Percentiles rank a stretch among this genome's conserved stretches.
phyloP scores from a whole-genome alignment of 2,888 invertebrate genomes.

The Tortricodes alternella region DNA sequence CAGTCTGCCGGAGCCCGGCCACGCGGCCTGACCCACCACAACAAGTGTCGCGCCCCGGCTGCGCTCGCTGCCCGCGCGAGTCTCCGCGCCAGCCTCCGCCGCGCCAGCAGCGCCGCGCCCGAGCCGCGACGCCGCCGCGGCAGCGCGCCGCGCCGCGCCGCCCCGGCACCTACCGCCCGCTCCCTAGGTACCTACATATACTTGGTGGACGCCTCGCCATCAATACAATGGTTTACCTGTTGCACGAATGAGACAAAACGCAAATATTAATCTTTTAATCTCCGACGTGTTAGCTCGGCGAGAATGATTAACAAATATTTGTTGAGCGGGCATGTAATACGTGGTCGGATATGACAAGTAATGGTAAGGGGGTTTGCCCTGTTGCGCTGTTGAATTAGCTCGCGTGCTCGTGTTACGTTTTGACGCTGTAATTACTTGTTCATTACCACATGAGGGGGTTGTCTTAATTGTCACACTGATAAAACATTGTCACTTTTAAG shows the following conservation, averaged over 20 bases:
- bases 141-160: slow-evolving; percentile 24
- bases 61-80: slow-evolving; percentile 57
- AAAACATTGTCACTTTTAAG: background rate
- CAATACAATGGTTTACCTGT: slow-evolving; percentile 61
- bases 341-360: slow-evolving; percentile 4
- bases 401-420: slow-evolving; percentile 20
- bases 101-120: slow-evolving; percentile 29
- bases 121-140: slow-evolving; percentile 33
- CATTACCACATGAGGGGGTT: slow-evolving; percentile 1
- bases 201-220: slow-evolving; percentile 36
- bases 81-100: slow-evolving; percentile 35
- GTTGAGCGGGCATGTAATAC: slow-evolving; percentile 9
- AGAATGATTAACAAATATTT: slow-evolving; percentile 27
- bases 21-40: slow-evolving; percentile 71
- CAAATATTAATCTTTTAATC: slow-evolving; percentile 25
- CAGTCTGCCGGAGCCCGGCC: slow-evolving; percentile 82
- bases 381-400: slow-evolving; percentile 26
- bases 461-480: slow-evolving; percentile 8
- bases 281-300: slow-evolving; percentile 16
- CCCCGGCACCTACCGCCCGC: slow-evolving; percentile 31
- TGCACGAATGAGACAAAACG: slow-evolving; percentile 60
- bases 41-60: slow-evolving; percentile 53
- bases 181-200: slow-evolving; percentile 27
- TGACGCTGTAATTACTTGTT: slow-evolving; percentile 10
- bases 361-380: slow-evolving; percentile 23